These are phyloP conservation scores for Thamnophis elegans DNA, from an alignment of 2,797 vertebrate species.

Conservation along the genomic window DNA sequence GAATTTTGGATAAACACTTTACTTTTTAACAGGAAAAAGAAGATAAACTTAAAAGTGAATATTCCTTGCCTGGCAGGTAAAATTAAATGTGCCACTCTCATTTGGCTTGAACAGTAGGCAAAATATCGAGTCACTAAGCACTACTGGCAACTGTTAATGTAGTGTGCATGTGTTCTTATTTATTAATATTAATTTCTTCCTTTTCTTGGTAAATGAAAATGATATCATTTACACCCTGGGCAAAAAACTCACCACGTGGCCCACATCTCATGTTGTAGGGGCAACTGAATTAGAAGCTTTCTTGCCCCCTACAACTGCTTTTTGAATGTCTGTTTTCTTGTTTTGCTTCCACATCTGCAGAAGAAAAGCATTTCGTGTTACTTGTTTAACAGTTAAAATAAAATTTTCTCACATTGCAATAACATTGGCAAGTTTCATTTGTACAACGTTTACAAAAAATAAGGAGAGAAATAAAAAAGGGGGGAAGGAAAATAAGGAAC, in stretches of 20 bases:
- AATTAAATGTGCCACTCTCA: conserved; percentile 45
- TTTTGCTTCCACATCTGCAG: conserved; percentile 96
- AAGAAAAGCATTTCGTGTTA: conserved; percentile 93
- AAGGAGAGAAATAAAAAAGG: conserved; percentile 28
- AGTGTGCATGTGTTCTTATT: conserved; percentile 66
- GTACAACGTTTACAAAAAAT: conserved; percentile 32
- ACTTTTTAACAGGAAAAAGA: conserved; percentile 20
- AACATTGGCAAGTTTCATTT: conserved; percentile 45
- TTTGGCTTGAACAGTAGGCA: conserved; percentile 52
- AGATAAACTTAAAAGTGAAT: neutral
- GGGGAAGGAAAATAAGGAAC: conserved; percentile 33
- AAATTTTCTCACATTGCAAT: conserved; percentile 57
- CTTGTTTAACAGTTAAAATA: conserved; percentile 59
- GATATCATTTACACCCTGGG: conserved; percentile 73
- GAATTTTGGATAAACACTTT: neutral
- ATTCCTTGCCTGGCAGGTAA: conserved; percentile 46
- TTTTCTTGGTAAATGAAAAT: conserved; percentile 72
- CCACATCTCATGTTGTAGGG: conserved; percentile 86
- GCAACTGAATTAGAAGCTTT: conserved; percentile 89
- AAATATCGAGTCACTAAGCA: conserved; percentile 70
- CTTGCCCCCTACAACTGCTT: conserved; percentile 95
- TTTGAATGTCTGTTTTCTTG: conserved; percentile 94
- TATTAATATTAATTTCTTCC: conserved; percentile 78
- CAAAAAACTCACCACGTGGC: conserved; percentile 90
- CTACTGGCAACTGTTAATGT: conserved; percentile 75